These are phyloP conservation scores for Cephus spinipes DNA, from an alignment of 2,888 invertebrate genomes.

Conservation along the genomic window DNA sequence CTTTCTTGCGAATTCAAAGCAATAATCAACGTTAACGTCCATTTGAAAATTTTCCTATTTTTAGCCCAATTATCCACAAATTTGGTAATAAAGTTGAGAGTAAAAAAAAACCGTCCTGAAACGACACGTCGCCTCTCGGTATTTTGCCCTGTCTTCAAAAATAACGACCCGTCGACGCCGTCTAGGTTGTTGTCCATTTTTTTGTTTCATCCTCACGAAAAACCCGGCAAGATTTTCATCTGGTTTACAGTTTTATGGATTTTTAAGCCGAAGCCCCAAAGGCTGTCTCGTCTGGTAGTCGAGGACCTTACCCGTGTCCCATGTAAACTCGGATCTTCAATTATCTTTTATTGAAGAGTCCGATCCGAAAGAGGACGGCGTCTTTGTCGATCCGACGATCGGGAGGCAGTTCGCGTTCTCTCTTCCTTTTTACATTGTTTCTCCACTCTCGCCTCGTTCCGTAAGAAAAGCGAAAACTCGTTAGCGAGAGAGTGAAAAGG, in stretches of 20 bases:
- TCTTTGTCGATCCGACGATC: neutral
- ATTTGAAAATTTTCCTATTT: neutral
- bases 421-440: neutral
- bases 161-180: conserved; percentile 12
- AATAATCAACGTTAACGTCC: neutral
- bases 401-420: neutral
- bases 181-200: conserved; percentile 1
- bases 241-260: conserved; percentile 26
- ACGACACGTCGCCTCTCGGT: neutral
- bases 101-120: neutral
- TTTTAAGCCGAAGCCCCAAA: conserved; percentile 14
- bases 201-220: neutral
- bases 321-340: conserved; percentile 21
- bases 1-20: neutral
- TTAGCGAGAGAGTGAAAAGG: neutral
- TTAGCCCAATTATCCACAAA: neutral
- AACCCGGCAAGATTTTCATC: conserved; percentile 22
- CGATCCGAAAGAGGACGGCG: neutral
- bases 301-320: conserved; percentile 11
- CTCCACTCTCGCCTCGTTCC: neutral
- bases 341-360: conserved; percentile 23
- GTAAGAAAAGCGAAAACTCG: neutral
- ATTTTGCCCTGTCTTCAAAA: neutral
- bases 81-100: neutral
- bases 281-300: conserved; percentile 9